These are phyloP conservation scores for Brenthis daphne DNA, from an alignment of 2,888 invertebrate genomes.

Conservation along the genomic window DNA sequence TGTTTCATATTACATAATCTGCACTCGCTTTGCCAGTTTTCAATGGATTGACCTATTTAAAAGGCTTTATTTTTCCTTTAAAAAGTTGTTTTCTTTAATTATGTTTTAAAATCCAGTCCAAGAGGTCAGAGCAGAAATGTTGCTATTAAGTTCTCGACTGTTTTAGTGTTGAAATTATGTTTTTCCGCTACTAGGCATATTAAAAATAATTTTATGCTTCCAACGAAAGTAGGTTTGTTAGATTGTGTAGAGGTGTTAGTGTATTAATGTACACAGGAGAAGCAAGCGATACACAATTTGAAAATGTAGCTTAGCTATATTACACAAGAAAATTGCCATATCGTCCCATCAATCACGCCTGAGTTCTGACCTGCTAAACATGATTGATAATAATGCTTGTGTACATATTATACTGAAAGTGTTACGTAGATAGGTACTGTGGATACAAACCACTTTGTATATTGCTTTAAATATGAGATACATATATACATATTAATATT, in stretches of 20 bases:
- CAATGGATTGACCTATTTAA: conserved; percentile 34
- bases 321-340: conserved; percentile 54
- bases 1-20: conserved; percentile 24
- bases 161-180: conserved; percentile 14
- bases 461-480: conserved; percentile 25
- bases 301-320: conserved; percentile 58
- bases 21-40: conserved; percentile 24
- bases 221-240: conserved; percentile 15
- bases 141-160: conserved; percentile 23
- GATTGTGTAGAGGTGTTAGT: conserved; percentile 6
- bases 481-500: neutral
- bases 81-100: conserved; percentile 28
- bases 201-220: conserved; percentile 12
- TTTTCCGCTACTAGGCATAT: conserved; percentile 11
- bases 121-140: conserved; percentile 28
- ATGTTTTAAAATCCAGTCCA: conserved; percentile 26
- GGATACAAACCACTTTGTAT: conserved; percentile 29
- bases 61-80: conserved; percentile 23
- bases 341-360: conserved; percentile 57
- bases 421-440: conserved; percentile 32
- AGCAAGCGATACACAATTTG: conserved; percentile 52
- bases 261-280: conserved; percentile 36
- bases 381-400: conserved; percentile 48
- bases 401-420: conserved; percentile 43
- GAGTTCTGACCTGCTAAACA: conserved; percentile 39